These are phyloP conservation scores for Cosmia pyralina DNA, from an alignment of 2,888 invertebrate species.

Conservation along the genomic window DNA sequence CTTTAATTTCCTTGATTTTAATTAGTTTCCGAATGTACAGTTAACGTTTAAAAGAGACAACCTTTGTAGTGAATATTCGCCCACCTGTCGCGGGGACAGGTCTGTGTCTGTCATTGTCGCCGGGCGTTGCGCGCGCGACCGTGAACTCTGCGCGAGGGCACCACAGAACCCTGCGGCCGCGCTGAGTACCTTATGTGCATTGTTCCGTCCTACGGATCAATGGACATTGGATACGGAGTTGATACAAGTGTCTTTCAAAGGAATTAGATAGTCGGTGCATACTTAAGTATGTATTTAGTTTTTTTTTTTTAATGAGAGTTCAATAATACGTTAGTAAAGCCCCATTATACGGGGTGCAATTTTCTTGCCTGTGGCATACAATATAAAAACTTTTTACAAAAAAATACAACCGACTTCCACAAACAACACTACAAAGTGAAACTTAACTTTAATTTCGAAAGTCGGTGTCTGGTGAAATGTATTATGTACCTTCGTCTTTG, in stretches of 20 bases:
- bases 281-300: no score
- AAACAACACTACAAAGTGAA: no score
- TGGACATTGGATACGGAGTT: constrained; percentile 32
- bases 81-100: constrained; percentile 59
- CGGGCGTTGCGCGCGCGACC: constrained; percentile 67
- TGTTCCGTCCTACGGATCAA: constrained; percentile 50
- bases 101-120: constrained; percentile 49
- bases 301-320: no score
- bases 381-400: no score
- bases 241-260: constrained; percentile 38
- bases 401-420: no score
- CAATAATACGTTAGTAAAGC: no score
- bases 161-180: constrained; percentile 60
- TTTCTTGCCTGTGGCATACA: no score
- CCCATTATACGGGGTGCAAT: no score
- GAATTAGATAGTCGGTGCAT: background rate
- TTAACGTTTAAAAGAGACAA: constrained; percentile 12
- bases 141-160: constrained; percentile 70
- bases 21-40: background rate
- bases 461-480: no score
- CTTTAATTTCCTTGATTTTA: background rate
- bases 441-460: no score
- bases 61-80: constrained; percentile 8
- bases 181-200: constrained; percentile 33
- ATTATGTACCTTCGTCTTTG: no score